phyloP scores from a whole-genome alignment of 2,797 vertebrate genomes.

The Ptychobarbus kaznakovi region DNA sequence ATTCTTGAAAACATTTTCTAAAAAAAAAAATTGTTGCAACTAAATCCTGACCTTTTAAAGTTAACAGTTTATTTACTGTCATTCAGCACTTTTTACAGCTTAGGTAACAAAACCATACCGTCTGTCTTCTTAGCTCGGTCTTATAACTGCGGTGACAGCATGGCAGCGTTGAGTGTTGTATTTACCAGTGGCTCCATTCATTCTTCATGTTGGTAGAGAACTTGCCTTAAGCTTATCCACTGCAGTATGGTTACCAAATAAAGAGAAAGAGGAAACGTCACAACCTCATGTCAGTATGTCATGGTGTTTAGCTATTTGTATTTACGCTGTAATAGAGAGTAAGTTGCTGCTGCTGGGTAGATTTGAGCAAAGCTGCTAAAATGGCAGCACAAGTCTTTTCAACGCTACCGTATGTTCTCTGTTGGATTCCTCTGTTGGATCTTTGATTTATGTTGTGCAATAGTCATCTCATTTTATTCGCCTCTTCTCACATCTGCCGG shows the following conservation, averaged over 20 bases:
- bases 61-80: neutral
- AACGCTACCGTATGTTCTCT: slow-evolving; percentile 8
- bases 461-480: slow-evolving; percentile 19
- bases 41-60: neutral
- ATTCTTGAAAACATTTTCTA: no score
- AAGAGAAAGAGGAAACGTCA: slow-evolving; percentile 4
- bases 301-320: slow-evolving; percentile 9
- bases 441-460: slow-evolving; percentile 26
- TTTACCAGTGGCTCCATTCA: neutral
- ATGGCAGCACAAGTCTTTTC: slow-evolving; percentile 9
- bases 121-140: neutral
- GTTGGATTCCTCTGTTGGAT: slow-evolving; percentile 23
- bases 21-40: neutral
- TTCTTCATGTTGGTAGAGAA: neutral
- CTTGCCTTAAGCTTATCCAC: slow-evolving; percentile 8
- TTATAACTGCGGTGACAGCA: neutral
- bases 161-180: neutral
- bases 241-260: neutral
- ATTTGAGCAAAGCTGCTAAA: slow-evolving; percentile 34
- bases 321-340: neutral
- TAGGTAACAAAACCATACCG: neutral
- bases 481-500: slow-evolving; percentile 13
- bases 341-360: neutral
- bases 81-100: neutral
- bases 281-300: slow-evolving; percentile 11